These are phyloP conservation scores for Scolanthus callimorphus DNA, from an alignment of 92 coral and sea anemone species.

Conservation along the genomic window DNA sequence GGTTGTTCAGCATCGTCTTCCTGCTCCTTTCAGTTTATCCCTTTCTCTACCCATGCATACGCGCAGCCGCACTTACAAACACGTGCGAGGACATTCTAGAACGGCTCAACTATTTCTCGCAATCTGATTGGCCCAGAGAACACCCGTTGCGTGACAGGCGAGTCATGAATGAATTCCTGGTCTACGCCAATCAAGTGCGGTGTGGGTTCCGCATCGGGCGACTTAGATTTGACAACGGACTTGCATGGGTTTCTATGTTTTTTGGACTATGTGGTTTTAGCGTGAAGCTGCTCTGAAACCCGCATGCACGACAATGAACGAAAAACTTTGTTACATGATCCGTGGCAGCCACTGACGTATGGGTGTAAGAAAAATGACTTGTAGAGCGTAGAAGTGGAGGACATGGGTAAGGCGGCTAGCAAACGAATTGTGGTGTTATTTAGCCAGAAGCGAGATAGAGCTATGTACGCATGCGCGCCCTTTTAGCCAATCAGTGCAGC, in stretches of 20 bases:
- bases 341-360: too few relatives aligned
- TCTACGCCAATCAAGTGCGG: slow-evolving; percentile 10
- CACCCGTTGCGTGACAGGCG: slow-evolving; percentile 14
- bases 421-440: too few relatives aligned
- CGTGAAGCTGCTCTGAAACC: slow-evolving; percentile 8
- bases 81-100: slow-evolving; percentile 18
- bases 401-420: too few relatives aligned
- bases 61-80: slow-evolving; percentile 34
- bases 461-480: too few relatives aligned
- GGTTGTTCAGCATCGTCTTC: slow-evolving; percentile 7
- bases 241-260: slow-evolving; percentile 12
- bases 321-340: slow-evolving; percentile 16
- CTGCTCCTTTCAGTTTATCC: slow-evolving; percentile 9
- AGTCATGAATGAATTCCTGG: slow-evolving; percentile 21
- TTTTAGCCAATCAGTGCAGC: too few relatives aligned
- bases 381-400: too few relatives aligned
- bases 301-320: slow-evolving; percentile 12
- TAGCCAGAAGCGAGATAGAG: too few relatives aligned
- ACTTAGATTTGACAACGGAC: slow-evolving; percentile 9
- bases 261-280: slow-evolving; percentile 11
- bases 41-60: slow-evolving; percentile 15
- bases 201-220: slow-evolving; percentile 30
- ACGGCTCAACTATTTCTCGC: slow-evolving; percentile 2
- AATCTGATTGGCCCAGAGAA: slow-evolving; percentile 1
- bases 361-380: too few relatives aligned